Percentiles rank a stretch among this genome's conserved stretches.
Conservation (phyloP, 2,797 vertebrate species). For the Micrastur ruficollis region DNA sequence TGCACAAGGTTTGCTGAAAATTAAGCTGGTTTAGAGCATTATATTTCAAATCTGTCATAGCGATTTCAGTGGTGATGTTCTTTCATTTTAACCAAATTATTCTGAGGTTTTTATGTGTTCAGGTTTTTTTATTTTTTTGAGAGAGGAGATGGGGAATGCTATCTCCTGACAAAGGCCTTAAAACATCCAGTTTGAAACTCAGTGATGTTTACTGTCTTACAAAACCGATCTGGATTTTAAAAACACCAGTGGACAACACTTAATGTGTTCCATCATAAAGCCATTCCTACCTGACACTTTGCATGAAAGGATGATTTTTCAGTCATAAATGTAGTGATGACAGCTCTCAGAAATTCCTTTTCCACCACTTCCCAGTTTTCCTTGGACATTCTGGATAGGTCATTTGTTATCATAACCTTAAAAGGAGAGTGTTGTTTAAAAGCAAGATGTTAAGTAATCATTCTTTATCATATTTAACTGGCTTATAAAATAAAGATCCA, state of each 20-base stretch:
- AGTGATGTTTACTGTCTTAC: neutral
- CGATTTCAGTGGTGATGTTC: neutral
- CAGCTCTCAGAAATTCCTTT: neutral
- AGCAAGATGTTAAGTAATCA: neutral
- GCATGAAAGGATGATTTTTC: neutral
- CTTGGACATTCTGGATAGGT: neutral
- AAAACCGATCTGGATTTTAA: neutral
- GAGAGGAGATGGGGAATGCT: neutral
- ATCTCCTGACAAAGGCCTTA: neutral
- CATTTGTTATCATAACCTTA: neutral
- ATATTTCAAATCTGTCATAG: conserved; percentile 51
- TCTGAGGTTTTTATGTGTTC: neutral
- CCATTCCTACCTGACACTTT: neutral
- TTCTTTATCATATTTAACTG: neutral
- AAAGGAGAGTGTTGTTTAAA: neutral
- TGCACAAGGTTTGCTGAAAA: conserved; percentile 44
- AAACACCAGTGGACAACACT: neutral
- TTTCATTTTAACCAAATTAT: conserved; percentile 38
- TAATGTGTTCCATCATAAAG: neutral
- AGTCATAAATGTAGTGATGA: neutral
- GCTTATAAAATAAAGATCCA: neutral
- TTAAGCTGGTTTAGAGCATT: conserved; percentile 51
- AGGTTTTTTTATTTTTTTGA: neutral
- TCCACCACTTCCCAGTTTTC: neutral
- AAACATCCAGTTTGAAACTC: neutral